A percentile compares a stretch with the other conserved stretches of the same genome.
phyloP scores from a whole-genome alignment of 2,888 invertebrate species.

The Meghimatium bilineatum region DNA sequence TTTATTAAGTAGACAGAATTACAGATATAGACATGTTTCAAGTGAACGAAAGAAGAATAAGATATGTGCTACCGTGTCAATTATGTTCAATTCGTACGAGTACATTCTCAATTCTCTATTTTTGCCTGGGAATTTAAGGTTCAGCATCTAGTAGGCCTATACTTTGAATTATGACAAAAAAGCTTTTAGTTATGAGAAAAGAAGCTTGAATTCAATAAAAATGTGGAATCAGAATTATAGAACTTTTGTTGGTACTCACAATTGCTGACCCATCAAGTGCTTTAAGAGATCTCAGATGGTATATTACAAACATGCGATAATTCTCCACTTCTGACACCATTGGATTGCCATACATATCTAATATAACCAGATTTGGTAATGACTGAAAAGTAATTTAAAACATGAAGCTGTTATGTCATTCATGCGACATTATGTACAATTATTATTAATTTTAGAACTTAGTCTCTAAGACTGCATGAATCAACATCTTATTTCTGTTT shows the following conservation, averaged over 20 bases:
- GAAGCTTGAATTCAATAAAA: not conserved
- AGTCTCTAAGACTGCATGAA: no score
- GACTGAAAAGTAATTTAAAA: constrained; percentile 57
- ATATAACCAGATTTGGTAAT: constrained; percentile 71
- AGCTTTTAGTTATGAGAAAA: not conserved
- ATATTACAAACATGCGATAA: constrained; percentile 76
- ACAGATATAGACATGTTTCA: no score
- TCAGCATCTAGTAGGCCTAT: no score
- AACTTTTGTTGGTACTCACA: constrained; percentile 62
- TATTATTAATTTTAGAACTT: not conserved
- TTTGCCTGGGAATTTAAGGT: no score
- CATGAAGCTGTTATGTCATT: not conserved
- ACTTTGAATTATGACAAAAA: not conserved
- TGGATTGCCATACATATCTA: constrained; percentile 76
- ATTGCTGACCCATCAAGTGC: constrained; percentile 76
- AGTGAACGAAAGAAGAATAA: no score
- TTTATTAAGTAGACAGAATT: no score
- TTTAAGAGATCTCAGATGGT: constrained; percentile 75
- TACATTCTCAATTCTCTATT: no score
- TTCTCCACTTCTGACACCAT: constrained; percentile 71
- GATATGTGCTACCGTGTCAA: no score
- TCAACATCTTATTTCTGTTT: no score
- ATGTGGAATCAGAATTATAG: no score
- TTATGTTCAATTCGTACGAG: no score
- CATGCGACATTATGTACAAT: not conserved